Evolutionary conservation across 2,888 invertebrate genomes (phyloP).

Genomic region (Deilephila porcellus): DNA sequence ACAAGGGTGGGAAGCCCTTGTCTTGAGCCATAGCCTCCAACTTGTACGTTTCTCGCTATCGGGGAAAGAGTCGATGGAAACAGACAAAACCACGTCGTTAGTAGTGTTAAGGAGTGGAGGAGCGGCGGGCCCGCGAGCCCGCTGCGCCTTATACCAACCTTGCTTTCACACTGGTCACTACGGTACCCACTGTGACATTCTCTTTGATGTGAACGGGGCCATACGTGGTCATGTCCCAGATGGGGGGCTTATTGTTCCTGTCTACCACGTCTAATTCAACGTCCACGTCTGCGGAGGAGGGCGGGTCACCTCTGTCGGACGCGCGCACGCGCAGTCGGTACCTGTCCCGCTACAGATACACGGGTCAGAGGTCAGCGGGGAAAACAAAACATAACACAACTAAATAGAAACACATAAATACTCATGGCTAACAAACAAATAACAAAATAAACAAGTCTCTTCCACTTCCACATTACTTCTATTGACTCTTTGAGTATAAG

Average conservation of each 20-base stretch:
- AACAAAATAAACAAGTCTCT: constrained; percentile 71
- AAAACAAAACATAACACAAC: constrained; percentile 86
- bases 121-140: constrained; percentile 80
- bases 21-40: constrained; percentile 99
- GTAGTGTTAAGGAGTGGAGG: constrained; percentile 85
- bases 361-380: constrained; percentile 88
- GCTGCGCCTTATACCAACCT: constrained; percentile 93
- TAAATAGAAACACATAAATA: constrained; percentile 82
- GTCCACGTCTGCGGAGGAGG: constrained; percentile 97
- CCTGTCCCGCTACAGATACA: constrained; percentile 96
- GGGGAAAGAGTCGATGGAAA: constrained; percentile 87
- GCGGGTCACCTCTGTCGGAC: constrained; percentile 96
- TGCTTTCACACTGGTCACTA: constrained; percentile 99
- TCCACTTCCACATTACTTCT: constrained; percentile 67
- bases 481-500: constrained; percentile 54
- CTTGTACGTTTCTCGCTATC: constrained; percentile 98
- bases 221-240: constrained; percentile 97
- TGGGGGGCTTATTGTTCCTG: constrained; percentile 99
- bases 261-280: constrained; percentile 99
- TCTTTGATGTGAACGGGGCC: constrained; percentile 99
- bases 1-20: constrained; percentile 97
- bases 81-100: constrained; percentile 88
- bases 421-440: constrained; percentile 77
- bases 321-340: constrained; percentile 98
- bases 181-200: constrained; percentile 99